These are phyloP conservation scores for Gavia stellata DNA, from an alignment of 2,113 vertebrate species.

Conservation along the genomic window DNA sequence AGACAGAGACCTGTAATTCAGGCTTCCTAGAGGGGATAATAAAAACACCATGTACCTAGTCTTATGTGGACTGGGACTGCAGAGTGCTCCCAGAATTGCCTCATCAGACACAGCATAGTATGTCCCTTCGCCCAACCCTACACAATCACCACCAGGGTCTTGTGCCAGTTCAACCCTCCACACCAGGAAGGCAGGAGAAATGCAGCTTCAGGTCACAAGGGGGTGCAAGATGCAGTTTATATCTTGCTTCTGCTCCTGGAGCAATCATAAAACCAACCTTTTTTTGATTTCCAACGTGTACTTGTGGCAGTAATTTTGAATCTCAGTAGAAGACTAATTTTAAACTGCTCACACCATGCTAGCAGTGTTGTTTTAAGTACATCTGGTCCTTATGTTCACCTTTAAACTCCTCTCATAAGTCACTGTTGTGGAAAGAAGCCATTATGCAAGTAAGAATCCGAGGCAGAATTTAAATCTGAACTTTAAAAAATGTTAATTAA, in stretches of 20 bases:
- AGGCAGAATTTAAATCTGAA: conserved; percentile 25
- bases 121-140: background rate
- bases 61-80: background rate
- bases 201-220: background rate
- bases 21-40: background rate
- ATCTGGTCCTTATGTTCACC: background rate
- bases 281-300: background rate
- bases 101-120: background rate
- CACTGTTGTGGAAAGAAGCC: background rate
- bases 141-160: background rate
- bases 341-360: background rate
- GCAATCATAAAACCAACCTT: background rate
- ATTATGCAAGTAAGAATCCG: background rate
- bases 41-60: background rate
- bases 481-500: conserved; percentile 39
- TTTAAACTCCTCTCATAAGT: background rate
- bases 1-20: background rate
- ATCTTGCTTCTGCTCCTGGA: background rate
- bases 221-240: background rate
- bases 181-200: background rate
- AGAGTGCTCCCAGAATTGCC: background rate
- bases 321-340: background rate
- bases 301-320: background rate
- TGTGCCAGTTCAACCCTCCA: background rate
- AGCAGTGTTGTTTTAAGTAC: background rate